phyloP scores from a whole-genome alignment of 2,888 invertebrate genomes.

The Drosophila birchii region DNA sequence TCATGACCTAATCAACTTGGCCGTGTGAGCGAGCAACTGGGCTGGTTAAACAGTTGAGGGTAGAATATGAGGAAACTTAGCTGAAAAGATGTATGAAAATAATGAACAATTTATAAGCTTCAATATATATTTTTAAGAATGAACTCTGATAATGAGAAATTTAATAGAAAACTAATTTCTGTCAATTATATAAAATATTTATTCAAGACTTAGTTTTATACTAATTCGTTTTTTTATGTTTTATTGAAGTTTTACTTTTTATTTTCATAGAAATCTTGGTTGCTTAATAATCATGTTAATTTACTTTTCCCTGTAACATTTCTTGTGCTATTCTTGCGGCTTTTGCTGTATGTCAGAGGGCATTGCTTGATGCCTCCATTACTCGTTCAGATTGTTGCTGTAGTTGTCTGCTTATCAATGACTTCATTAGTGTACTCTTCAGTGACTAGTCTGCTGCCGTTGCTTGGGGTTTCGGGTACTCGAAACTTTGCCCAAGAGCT shows the following conservation, averaged over 20 bases:
- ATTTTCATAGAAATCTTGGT: too few species aligned
- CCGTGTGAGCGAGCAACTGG: conserved; percentile 30
- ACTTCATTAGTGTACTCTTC: conserved; percentile 72
- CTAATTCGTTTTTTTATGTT: too few species aligned
- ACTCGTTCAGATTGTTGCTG: conserved; percentile 41
- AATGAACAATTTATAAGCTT: too few species aligned
- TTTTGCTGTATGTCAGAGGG: neutral
- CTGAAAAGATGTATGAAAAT: neutral
- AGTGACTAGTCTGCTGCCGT: conserved; percentile 28
- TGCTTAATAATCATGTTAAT: too few species aligned
- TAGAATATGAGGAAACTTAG: neutral
- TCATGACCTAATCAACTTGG: conserved; percentile 63
- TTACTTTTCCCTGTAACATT: too few species aligned
- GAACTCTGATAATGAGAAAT: too few species aligned
- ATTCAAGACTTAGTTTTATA: too few species aligned
- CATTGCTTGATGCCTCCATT: conserved; percentile 33
- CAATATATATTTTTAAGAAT: too few species aligned
- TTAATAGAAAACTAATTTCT: too few species aligned
- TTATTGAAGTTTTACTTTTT: too few species aligned
- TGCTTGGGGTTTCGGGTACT: conserved; percentile 34
- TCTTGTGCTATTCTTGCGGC: neutral
- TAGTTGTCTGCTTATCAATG: conserved; percentile 68
- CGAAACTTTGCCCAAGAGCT: conserved; percentile 54
- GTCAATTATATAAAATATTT: too few species aligned
- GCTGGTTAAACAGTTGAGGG: neutral